These are phyloP conservation scores for Kuschelorhynchus macadamiae DNA, from an alignment of 2,888 invertebrate species.

Conservation along the genomic window DNA sequence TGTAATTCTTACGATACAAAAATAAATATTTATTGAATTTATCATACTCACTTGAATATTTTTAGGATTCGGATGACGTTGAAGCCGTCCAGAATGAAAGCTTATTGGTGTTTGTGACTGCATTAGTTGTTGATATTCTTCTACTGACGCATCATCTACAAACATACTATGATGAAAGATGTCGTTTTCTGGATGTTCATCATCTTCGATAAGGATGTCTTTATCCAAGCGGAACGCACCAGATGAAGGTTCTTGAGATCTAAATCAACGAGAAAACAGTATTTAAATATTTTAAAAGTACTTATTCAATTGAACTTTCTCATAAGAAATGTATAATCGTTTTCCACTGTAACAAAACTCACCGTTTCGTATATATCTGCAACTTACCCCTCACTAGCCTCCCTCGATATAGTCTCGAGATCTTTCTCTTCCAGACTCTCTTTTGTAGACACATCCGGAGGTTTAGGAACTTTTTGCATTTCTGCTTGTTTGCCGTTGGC, in stretches of 20 bases:
- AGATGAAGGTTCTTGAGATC: slow-evolving; percentile 13
- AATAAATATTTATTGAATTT: slow-evolving; percentile 4
- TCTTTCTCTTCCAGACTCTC: slow-evolving; percentile 30
- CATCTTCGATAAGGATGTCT: slow-evolving; percentile 52
- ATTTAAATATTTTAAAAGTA: background rate
- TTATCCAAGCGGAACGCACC: slow-evolving; percentile 51
- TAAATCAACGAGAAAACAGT: slow-evolving; percentile 16
- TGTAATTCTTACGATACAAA: too few species aligned
- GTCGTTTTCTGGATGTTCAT: slow-evolving; percentile 54
- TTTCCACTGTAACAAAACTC: too few species aligned
- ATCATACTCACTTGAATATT: slow-evolving; percentile 51
- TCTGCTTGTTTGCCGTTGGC: background rate
- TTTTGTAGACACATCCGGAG: slow-evolving; percentile 16
- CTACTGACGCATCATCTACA: slow-evolving; percentile 57
- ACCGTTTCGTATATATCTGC: too few species aligned
- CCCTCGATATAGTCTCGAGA: slow-evolving; percentile 27
- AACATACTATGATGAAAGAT: slow-evolving; percentile 58
- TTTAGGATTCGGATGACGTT: slow-evolving; percentile 49
- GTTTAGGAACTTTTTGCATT: slow-evolving; percentile 13
- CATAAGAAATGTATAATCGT: too few species aligned
- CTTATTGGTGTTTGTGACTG: slow-evolving; percentile 40
- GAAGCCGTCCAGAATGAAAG: slow-evolving; percentile 45
- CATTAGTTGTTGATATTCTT: slow-evolving; percentile 51
- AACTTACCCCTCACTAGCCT: slow-evolving; percentile 25
- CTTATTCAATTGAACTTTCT: too few species aligned